Conservation (phyloP, 37 sponge, comb jelly and placozoan genomes). For the Tethya wilhelma region DNA sequence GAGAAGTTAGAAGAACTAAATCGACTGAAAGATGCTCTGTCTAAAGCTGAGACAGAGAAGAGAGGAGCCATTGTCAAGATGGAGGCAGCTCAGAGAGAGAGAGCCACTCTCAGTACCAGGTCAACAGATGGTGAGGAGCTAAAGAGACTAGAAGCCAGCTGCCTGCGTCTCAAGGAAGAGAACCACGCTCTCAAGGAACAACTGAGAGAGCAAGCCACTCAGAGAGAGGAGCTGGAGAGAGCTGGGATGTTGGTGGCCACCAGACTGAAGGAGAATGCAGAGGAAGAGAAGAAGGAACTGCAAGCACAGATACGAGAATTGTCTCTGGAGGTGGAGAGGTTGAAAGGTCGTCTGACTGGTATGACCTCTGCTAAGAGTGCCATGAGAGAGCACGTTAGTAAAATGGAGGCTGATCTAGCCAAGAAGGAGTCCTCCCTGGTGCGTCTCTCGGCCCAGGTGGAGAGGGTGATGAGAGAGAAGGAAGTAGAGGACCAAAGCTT, state of each 20-base stretch:
- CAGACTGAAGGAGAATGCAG: constrained; percentile 49
- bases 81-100: not conserved
- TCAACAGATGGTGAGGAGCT: not conserved
- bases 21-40: not conserved
- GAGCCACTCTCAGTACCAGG: not conserved
- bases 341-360: constrained; percentile 65
- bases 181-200: constrained; percentile 10
- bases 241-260: constrained; percentile 28
- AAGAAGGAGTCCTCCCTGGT: constrained; percentile 54
- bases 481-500: constrained; percentile 43
- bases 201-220: constrained; percentile 26
- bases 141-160: not conserved
- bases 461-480: constrained; percentile 48
- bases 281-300: constrained; percentile 50
- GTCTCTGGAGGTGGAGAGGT: constrained; percentile 63
- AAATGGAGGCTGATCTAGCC: constrained; percentile 64
- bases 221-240: constrained; percentile 45
- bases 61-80: not conserved
- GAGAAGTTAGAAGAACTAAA: constrained; percentile 6
- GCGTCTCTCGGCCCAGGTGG: constrained; percentile 37
- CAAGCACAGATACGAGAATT: constrained; percentile 37
- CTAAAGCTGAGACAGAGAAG: constrained; percentile 4
- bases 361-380: constrained; percentile 52
- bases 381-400: constrained; percentile 62
- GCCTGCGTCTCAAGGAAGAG: not conserved